These are phyloP conservation scores for Petaurus breviceps DNA, from an alignment of 2,113 vertebrate genomes.

Conservation along the genomic window DNA sequence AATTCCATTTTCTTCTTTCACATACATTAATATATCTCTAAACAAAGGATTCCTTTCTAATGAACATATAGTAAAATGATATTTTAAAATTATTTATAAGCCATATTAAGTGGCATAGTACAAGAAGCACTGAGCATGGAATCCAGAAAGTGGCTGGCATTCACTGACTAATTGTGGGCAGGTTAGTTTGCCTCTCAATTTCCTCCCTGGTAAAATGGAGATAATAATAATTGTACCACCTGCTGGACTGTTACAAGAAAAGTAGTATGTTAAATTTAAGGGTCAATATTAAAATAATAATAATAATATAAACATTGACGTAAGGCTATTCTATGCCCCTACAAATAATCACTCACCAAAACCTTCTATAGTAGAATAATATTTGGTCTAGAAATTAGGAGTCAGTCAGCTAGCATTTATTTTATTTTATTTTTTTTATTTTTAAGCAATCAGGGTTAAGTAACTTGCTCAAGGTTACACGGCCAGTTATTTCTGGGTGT, in stretches of 20 bases:
- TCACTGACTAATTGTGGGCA: background rate
- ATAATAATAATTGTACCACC: background rate
- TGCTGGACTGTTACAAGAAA: background rate
- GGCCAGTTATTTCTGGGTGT: no score
- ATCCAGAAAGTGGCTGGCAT: background rate
- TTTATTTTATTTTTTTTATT: no score
- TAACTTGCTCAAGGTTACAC: no score
- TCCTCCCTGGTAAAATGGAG: background rate
- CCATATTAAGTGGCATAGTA: background rate
- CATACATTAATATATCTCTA: conserved; percentile 14
- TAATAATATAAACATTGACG: background rate
- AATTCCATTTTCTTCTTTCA: background rate
- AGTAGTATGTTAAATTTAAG: background rate
- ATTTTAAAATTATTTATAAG: conserved; percentile 19
- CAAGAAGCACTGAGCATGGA: background rate
- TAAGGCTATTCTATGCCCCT: background rate
- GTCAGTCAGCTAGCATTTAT: background rate
- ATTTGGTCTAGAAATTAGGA: background rate
- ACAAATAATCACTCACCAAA: background rate
- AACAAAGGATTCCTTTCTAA: conserved; percentile 13
- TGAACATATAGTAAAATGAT: background rate
- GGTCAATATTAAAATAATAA: background rate
- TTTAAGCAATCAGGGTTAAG: no score
- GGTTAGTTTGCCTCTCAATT: background rate
- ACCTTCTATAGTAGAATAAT: background rate